These are phyloP conservation scores for Archips xylosteana DNA, from an alignment of 2,888 invertebrate genomes.

Conservation along the genomic window DNA sequence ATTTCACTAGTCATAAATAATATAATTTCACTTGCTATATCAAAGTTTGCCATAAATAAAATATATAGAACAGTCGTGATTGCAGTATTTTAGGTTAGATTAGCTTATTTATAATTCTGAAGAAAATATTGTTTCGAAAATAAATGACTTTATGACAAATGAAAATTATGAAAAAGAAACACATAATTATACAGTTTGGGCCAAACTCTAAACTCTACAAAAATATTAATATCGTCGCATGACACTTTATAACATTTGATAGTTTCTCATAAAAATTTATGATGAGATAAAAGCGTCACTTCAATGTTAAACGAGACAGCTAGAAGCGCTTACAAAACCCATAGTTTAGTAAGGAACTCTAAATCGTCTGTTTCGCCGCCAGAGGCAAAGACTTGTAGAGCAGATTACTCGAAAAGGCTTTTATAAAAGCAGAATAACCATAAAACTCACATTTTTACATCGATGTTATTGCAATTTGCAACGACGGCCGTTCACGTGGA, in stretches of 20 bases:
- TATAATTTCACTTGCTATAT: too few relatives aligned
- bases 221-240: background rate
- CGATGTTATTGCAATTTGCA: slow-evolving; percentile 10
- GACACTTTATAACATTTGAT: too few relatives aligned
- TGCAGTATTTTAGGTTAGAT: too few relatives aligned
- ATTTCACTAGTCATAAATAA: too few relatives aligned
- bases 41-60: too few relatives aligned
- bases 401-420: slow-evolving; percentile 36
- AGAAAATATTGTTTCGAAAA: too few relatives aligned
- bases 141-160: too few relatives aligned
- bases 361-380: slow-evolving; percentile 30
- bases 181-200: too few relatives aligned
- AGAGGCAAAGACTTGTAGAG: slow-evolving; percentile 30
- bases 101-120: too few relatives aligned
- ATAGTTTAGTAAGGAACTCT: slow-evolving; percentile 9
- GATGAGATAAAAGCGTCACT: background rate
- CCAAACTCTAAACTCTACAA: background rate
- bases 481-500: slow-evolving; percentile 11
- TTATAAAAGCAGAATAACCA: slow-evolving; percentile 37
- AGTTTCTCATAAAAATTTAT: background rate
- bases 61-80: too few relatives aligned
- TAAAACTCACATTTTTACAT: slow-evolving; percentile 29
- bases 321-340: background rate
- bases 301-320: background rate
- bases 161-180: too few relatives aligned